Evolutionary conservation across 2,113 vertebrate species (phyloP).

Genomic region (Chlorodrepanis virens): DNA sequence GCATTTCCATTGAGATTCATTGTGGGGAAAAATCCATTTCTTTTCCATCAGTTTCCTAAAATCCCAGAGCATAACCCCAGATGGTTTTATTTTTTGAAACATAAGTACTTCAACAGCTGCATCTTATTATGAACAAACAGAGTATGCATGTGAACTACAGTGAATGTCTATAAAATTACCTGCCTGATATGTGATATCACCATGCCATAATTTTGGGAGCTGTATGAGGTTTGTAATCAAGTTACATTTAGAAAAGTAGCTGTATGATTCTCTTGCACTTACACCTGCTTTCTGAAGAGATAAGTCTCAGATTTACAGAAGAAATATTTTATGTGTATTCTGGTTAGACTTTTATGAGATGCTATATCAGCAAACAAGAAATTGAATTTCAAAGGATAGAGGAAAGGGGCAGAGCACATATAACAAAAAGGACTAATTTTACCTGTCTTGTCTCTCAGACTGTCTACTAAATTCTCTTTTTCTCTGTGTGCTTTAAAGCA

Average conservation of each 20-base stretch:
- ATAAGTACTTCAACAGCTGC: neutral
- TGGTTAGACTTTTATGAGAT: constrained; percentile 64
- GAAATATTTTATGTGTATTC: constrained; percentile 50
- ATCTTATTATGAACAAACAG: neutral
- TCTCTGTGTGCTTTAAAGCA: neutral
- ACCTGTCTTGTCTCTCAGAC: constrained; percentile 1
- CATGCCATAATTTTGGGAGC: neutral
- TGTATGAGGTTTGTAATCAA: neutral
- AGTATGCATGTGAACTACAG: neutral
- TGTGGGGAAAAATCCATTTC: neutral
- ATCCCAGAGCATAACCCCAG: neutral
- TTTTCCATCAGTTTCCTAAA: neutral
- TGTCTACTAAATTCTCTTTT: neutral
- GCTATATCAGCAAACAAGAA: constrained; percentile 5
- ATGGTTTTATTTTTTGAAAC: neutral
- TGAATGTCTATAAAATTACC: neutral
- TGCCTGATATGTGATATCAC: neutral
- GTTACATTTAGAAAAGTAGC: neutral
- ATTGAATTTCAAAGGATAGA: constrained; percentile 19
- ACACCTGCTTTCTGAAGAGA: neutral
- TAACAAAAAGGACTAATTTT: constrained; percentile 20
- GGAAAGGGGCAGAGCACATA: neutral
- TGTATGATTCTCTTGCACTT: neutral
- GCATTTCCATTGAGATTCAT: neutral
- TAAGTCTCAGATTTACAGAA: neutral